A percentile compares a stretch with the other conserved stretches of the same genome.
phyloP scores from a whole-genome alignment of 2,113 vertebrate species.

The Mustela nigripes region DNA sequence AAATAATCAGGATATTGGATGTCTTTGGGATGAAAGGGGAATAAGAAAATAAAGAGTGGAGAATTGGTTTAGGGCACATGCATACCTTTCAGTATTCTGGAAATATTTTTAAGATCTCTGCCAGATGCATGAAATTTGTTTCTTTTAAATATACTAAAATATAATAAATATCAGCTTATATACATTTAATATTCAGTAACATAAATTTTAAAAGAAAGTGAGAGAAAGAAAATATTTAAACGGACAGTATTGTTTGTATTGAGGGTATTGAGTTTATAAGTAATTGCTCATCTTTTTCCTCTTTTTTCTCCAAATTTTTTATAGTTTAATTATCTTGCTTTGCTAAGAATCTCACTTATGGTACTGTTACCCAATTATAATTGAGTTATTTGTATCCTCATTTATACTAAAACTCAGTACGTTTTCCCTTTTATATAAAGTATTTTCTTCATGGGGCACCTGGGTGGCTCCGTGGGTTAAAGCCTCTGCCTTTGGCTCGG shows the following conservation, averaged over 20 bases:
- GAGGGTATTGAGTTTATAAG: neutral
- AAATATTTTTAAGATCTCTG: neutral
- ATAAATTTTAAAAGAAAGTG: neutral
- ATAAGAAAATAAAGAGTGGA: neutral
- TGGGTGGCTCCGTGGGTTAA: too few species aligned
- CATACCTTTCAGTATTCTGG: neutral
- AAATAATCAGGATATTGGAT: neutral
- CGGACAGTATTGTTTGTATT: neutral
- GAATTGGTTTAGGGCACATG: neutral
- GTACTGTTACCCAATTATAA: neutral
- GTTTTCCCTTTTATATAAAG: neutral
- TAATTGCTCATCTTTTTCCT: neutral
- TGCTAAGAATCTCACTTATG: neutral
- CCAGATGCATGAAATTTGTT: neutral
- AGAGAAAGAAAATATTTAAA: neutral
- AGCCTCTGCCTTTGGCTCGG: too few species aligned
- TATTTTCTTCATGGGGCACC: neutral
- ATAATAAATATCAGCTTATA: neutral
- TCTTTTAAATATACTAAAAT: neutral
- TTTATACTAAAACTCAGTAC: neutral
- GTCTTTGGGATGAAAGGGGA: neutral
- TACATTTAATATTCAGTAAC: neutral
- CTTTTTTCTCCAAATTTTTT: neutral
- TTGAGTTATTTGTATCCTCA: neutral
- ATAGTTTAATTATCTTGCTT: neutral